Conservation (phyloP, 1,140 invertebrate genomes). For the Plodia interpunctella region DNA sequence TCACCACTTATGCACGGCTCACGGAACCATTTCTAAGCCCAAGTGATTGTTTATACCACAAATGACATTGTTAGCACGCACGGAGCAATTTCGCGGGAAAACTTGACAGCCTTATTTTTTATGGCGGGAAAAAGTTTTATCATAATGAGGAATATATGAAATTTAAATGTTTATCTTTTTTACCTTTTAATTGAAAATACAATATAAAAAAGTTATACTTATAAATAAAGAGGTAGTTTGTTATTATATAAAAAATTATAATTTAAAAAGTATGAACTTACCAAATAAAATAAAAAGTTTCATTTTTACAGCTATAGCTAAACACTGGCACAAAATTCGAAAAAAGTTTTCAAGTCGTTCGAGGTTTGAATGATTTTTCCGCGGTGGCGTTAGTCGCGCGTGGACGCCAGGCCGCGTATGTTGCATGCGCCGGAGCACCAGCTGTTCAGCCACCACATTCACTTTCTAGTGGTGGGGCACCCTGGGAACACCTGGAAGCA, state of each 20-base stretch:
- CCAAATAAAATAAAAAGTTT: slow-evolving; percentile 48
- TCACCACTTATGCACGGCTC: slow-evolving; percentile 3
- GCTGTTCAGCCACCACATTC: slow-evolving; percentile 35
- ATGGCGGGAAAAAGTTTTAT: neutral
- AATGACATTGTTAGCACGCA: neutral
- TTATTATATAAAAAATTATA: too few relatives aligned
- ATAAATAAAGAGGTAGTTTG: too few relatives aligned
- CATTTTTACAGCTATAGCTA: slow-evolving; percentile 32
- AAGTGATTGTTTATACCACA: neutral
- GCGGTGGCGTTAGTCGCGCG: slow-evolving; percentile 50
- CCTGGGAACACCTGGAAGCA: slow-evolving; percentile 39
- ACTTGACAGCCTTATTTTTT: neutral
- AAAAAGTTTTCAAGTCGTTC: slow-evolving; percentile 17
- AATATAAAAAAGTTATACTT: too few relatives aligned
- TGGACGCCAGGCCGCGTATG: slow-evolving; percentile 50
- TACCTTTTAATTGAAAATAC: too few relatives aligned
- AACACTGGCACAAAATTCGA: slow-evolving; percentile 41
- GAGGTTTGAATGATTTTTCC: slow-evolving; percentile 23
- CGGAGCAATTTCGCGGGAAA: neutral
- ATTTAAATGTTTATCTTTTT: too few relatives aligned
- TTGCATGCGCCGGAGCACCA: slow-evolving; percentile 16
- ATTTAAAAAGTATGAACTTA: slow-evolving; percentile 30
- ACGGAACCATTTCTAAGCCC: slow-evolving; percentile 6
- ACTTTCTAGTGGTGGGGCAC: slow-evolving; percentile 60
- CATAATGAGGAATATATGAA: too few relatives aligned